Evolutionary conservation across 2,888 invertebrate genomes (phyloP), one percentile per base, ranked within the genome.

Genomic region (Cabera pusaria): DNA sequence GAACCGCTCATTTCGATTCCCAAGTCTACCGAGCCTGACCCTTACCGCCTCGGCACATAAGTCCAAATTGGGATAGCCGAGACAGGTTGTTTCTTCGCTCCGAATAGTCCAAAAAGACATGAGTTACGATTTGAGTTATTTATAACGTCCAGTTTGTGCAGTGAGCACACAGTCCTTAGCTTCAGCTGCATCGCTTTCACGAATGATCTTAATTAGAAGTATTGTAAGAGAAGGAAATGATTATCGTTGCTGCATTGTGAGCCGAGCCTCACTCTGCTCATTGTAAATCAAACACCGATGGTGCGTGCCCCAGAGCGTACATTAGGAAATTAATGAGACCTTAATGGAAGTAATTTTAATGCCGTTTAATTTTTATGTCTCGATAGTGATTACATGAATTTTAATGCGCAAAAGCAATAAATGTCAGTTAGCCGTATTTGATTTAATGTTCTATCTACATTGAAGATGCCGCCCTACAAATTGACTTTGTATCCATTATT

Each of bases 141-240:
- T 85, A 86, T 85, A 75, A 74, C 72, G 67, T 70, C 82, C 79
- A 79, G 84, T 80, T 80, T 76, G 72, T 77, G 70, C 73, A 75
- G 69, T 64, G 68, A 69, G 74, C 40, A 36, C 35, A 41, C 40
- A 31, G 35, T 19, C 71, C 76, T 72, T 76, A 72, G 76, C 69
- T 69, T 75, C 67, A 56, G 68, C 69, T 72, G 72, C 79, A 72
- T 79, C 71, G 73, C 72, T 45, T 74, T 72, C 78, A 80, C 80
- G 83, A 79, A 79, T 82, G 82, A 84, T 84, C 87, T 85, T 86
- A 86, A 86, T 87, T 85, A 87, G 84, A 85, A 82, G 81, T 76
- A 85, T 86, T 86, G 85, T 87, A 64, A 48, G 64, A 66, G 69
- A 70, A 59, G 75, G 83, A 83, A 84, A 79, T 81, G 80, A 85